Conservation (phyloP, 2,797 vertebrate genomes). For the Delichon dasypus region DNA sequence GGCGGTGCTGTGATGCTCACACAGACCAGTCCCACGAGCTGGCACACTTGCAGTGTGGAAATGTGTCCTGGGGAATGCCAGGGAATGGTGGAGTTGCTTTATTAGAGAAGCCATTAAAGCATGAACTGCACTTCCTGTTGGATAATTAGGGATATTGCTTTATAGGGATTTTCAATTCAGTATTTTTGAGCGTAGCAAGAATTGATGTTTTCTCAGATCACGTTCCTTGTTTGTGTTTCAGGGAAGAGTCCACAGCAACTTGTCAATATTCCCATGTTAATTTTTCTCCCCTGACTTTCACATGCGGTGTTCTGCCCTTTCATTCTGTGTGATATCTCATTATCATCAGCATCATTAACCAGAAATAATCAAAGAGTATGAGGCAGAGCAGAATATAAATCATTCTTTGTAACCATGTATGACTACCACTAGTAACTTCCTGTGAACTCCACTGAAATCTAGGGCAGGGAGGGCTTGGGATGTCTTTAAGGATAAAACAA, state of each 20-base stretch:
- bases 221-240: not conserved
- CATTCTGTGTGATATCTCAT: not conserved
- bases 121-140: not conserved
- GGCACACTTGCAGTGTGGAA: not conserved
- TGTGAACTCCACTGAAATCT: not conserved
- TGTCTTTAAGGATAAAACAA: not conserved
- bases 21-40: not conserved
- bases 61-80: not conserved
- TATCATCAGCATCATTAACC: not conserved
- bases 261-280: not conserved
- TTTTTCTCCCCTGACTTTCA: not conserved
- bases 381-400: not conserved
- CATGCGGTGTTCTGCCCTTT: not conserved
- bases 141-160: not conserved
- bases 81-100: not conserved
- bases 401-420: not conserved
- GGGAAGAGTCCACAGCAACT: not conserved
- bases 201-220: not conserved
- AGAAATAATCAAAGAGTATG: not conserved
- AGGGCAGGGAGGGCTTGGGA: not conserved
- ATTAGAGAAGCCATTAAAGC: not conserved
- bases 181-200: not conserved
- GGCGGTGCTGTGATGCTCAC: not conserved
- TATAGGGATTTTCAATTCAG: not conserved
- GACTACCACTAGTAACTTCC: not conserved